Base-by-base conservation (phyloP, 2,888 invertebrate species). In the Subacronicta megacephala region DNA sequence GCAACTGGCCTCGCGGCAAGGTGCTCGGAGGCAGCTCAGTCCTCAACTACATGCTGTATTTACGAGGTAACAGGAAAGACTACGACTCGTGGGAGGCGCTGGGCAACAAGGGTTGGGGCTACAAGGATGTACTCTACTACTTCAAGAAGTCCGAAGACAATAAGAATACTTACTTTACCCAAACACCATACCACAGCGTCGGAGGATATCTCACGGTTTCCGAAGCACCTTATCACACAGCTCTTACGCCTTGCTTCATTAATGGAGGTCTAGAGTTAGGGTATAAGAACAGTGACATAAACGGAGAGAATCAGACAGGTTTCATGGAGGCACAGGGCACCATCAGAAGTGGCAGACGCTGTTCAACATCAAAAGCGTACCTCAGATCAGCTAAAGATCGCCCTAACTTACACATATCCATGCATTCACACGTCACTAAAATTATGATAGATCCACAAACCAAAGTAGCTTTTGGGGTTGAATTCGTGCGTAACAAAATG, bases 71-170 rank as follows among this genome's bases (percentile, higher is more conserved):
- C 84, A 96, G 96, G 73, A 96, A 95, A 70, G 99, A 99, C 85
- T 99, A 98, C 87, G 98, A 99, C 83, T 92, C 94, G 0, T 99
- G 99, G 99, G 98, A 98, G 81, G 93, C 95, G 0, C 87, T 96
- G 58, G 99, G 98, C 0, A 98, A 98, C 83, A 95, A 96, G 1
- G 98, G 98, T 0, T 99, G 99, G 99, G 96, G 97, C 4, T 97
- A 96, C 72, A 95, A 96, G 47, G 96, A 97, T 65, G 96, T 96
- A 0, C 90, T 98, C 7, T 95, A 97, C 76, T 98, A 98, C 80
- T 98, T 98, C 87, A 98, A 97, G 83, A 98, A 98, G 85, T 98
- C 98, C 0, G 98, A 98, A 90, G 98, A 98, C 88, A 98, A 98
- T 76, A 95, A 96, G 75, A 98, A 97, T 84, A 98, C 98, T 0